Evolutionary conservation across 1,140 invertebrate genomes (phyloP), one percentile per base, ranked within the genome.

Genomic region (Hyles vespertilio): DNA sequence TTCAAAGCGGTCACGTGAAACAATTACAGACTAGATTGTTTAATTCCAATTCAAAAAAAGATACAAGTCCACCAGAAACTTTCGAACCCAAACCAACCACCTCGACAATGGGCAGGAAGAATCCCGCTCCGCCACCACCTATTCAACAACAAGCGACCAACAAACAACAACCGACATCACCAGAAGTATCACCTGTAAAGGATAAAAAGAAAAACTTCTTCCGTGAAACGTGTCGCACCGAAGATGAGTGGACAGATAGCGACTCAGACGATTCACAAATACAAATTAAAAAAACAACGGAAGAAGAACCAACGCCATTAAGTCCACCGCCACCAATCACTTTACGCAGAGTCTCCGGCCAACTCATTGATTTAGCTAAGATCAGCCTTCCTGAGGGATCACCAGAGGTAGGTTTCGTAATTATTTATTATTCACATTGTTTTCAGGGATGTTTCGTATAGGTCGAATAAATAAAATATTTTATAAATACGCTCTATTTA

Each of bases 151-250:
- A 22, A 22, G 22, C 61, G 48, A 49, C 71, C 47, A 49, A 58
- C 32, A 71, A 73, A 65, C 57, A 66, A 32, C 56, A 65, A 36
- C 34, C 51, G 5, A 58, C 69, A 10, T 51, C 65, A 7, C 58
- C 77, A 51, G 68, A 72, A 40, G 50, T 55, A 49, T 36, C 61
- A 12, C 58, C 74, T 48, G 32, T 54, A 61, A 79, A 75, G 59
- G 71, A 83, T 58, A 84, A 82, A 61, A 80, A 81, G 51, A 67
- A 81, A 43, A 73, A 74, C 55, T 89, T 73, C 61, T 92, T 92
- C 72, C 82, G 89, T 32, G 91, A 92, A 71, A 91, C 91, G 10
- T 92, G 91, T 70, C 89, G 91, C 50, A 92, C 91, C 32, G 91
- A 92, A 75, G 91, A 92, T 59, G 91, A 92, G 66, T 91, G 90